Base-by-base conservation (phyloP, 2,888 invertebrate genomes). In the Craniophora ligustri region DNA sequence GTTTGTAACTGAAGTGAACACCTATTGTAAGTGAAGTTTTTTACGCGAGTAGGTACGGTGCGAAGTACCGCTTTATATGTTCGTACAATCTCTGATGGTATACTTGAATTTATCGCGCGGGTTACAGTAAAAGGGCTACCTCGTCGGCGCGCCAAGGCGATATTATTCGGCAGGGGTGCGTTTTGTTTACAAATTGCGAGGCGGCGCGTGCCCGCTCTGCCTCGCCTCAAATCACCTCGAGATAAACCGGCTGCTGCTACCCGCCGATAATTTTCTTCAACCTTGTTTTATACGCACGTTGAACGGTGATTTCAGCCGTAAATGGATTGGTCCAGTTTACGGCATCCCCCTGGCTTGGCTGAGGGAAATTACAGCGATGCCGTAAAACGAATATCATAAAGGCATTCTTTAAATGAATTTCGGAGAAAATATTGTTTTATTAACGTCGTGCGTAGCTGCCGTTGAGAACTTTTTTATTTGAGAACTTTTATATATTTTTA, bases 131-230 rank as follows among this genome's bases (percentile, higher is more conserved):
- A 87, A 82, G 81, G 84, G 84, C 82, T 79, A 70, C 76, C 79
- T 76, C 80, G 81, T 83, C 73, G 79, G 70, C 74, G 78, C 72
- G 78, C 74, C 76, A 70, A 81, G 76, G 78, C 80, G 79, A 85
- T 88, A 86, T 89, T 86, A 87, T 89, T 88, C 83, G 82, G 81
- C 70, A 75, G 81, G 86, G 87, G 84, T 88, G 83, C 86, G 89
- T 88, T 91, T 92, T 91, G 91, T 91, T 87, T 91, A 89, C 91
- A 91, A 92, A 92, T 92, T 89, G 89, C 82, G 84, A 77, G 79
- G 76, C 76, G 83, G 88, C 80, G 88, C 87, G 87, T 87, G 90
- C 85, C 82, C 76, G 75, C 57, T 48, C 46, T 54, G 51, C 72
- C 77, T 78, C 75, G 74, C 64, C 74, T 78, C 70, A 75, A 81